Evolutionary conservation across 2,888 invertebrate species (phyloP), one percentile per base, ranked within the genome.

Genomic region (Penaeus monodon): DNA sequence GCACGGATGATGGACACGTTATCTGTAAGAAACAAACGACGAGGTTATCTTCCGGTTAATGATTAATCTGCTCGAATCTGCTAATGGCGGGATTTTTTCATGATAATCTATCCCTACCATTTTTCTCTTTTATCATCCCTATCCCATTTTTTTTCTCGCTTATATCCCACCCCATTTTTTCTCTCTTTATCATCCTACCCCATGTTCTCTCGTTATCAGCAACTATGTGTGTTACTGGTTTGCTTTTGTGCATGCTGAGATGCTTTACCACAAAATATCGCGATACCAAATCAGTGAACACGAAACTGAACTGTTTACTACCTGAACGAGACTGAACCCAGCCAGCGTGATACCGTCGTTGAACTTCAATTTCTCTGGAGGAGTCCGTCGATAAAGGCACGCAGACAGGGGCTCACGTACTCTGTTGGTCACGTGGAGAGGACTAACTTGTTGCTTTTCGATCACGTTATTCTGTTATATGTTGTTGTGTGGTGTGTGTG

Each of bases 281-380:
- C 24, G 14, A 20, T 24, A 24, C 57, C 22, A n/a, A 68, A 8
- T 22, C 68, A 0, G 22, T 24, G 22, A 74, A 24, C n/a, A 49
- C 33, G 76, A 44, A 29, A 20, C 33, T 2, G 22, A 38, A 33
- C 49, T 22, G 4, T 10, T 14, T 90, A 94, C 95, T 95, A 93
- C 96, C 96, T 94, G 92, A 94, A 95, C 90, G 93, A 92, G 0
- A 94, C 92, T 17, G 96, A 94, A 24, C 97, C 97, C 97, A 97
- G 33, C 97, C 97, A 44, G 96, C 96, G 8, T 94, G 91, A 95
- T 94, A 0, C 96, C 96, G 89, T 93, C 93, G 87, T 93, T 93
- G 91, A 93, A 93, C 38, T 93, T 94, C 91, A 94, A 24, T 93
- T 93, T 77, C 93, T 94, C 0, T 93, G 92, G 76, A 94, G 93